Evolutionary conservation across 2,113 vertebrate species (phyloP).

Genomic region (Vimba vimba): DNA sequence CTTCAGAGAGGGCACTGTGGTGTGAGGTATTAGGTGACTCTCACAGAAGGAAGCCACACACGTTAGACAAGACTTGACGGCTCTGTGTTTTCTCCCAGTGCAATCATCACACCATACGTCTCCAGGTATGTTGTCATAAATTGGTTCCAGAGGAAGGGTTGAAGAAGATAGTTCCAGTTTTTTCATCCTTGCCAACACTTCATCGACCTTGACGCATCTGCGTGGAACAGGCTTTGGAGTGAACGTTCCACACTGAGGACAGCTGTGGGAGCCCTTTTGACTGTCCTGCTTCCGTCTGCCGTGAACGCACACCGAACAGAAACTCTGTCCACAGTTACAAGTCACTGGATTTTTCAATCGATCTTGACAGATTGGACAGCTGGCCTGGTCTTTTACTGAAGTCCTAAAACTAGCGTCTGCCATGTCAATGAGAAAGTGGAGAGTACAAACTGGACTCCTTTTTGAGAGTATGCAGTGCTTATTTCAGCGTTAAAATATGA

Average conservation of each 20-base stretch:
- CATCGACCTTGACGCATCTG: background rate
- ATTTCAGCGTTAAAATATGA: background rate
- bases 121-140: background rate
- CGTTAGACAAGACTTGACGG: conserved; percentile 6
- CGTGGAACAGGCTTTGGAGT: background rate
- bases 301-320: conserved; percentile 53
- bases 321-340: conserved; percentile 62
- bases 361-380: conserved; percentile 60
- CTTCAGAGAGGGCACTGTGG: conserved; percentile 42
- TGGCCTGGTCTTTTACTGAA: background rate
- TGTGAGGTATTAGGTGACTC: conserved; percentile 59
- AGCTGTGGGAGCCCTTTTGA: background rate
- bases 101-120: background rate
- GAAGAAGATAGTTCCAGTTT: background rate
- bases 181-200: background rate
- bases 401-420: background rate
- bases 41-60: conserved; percentile 61
- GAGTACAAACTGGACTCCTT: background rate
- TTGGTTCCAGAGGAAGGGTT: background rate
- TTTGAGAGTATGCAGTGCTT: background rate
- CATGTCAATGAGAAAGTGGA: background rate
- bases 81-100: background rate
- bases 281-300: background rate
- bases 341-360: conserved; percentile 59
- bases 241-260: background rate